Percentiles rank a stretch among this genome's conserved stretches.
Evolutionary conservation across 2,888 invertebrate species (phyloP).

Genomic region (Limnephilus rhombicus): DNA sequence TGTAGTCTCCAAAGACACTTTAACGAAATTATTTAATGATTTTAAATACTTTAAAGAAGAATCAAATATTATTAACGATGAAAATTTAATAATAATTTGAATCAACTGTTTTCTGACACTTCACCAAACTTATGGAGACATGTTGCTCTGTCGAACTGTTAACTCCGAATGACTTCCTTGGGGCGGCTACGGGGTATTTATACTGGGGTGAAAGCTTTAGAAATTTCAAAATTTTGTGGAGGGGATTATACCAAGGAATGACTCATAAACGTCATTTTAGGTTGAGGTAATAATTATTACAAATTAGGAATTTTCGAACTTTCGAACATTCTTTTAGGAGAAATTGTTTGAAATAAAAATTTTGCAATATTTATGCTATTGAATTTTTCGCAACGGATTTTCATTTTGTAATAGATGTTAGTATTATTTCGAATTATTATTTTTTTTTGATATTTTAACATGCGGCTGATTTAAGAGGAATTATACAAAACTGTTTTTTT

Average conservation of each 20-base stretch:
- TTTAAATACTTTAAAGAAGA: background rate
- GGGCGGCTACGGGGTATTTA: background rate
- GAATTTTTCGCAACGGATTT: background rate
- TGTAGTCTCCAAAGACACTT: background rate
- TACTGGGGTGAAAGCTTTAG: background rate
- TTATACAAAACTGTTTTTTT: too few species aligned
- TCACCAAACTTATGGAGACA: background rate
- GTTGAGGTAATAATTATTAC: background rate
- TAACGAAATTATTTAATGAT: background rate
- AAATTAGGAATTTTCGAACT: background rate
- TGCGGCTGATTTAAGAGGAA: too few species aligned
- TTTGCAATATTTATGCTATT: background rate
- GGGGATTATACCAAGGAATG: background rate
- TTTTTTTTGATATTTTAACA: too few species aligned
- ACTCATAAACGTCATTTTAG: background rate
- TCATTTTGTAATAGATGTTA: background rate
- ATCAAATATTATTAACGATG: background rate
- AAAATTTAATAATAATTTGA: background rate
- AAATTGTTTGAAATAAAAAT: background rate
- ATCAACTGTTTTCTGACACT: background rate
- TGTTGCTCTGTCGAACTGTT: background rate
- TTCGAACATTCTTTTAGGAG: background rate
- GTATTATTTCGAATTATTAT: too few species aligned
- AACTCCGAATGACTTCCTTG: background rate
- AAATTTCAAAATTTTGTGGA: background rate